Conservation (phyloP, 1,140 invertebrate species). For the Harlomillsia oculata region DNA sequence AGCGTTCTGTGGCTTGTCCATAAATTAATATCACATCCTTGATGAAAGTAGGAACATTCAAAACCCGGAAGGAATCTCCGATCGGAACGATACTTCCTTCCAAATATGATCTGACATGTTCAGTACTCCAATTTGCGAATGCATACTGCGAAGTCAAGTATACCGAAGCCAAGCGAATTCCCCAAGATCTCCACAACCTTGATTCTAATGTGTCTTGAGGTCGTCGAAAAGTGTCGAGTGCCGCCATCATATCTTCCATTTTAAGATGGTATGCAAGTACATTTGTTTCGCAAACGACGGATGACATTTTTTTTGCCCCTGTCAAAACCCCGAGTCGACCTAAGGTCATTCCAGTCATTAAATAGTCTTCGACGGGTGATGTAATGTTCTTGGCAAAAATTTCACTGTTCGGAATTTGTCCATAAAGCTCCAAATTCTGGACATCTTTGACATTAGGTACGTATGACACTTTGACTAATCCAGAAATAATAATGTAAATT, state of each 20-base stretch:
- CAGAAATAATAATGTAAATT: slow-evolving; percentile 41
- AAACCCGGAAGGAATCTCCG: background rate
- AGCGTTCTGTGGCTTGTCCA: slow-evolving; percentile 3
- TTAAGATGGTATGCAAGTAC: slow-evolving; percentile 38
- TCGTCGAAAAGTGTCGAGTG: slow-evolving; percentile 15
- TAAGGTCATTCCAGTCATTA: slow-evolving; percentile 42
- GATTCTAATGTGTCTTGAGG: slow-evolving; percentile 22
- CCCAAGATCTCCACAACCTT: slow-evolving; percentile 37
- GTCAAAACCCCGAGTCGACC: slow-evolving; percentile 43
- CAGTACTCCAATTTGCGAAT: slow-evolving; percentile 6
- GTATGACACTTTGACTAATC: slow-evolving; percentile 40
- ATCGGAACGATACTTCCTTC: slow-evolving; percentile 9
- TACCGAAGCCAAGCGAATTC: slow-evolving; percentile 28
- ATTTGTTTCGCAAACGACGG: slow-evolving; percentile 42
- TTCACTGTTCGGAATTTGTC: slow-evolving; percentile 30
- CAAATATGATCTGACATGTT: slow-evolving; percentile 12
- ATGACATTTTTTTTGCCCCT: slow-evolving; percentile 37
- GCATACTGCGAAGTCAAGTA: no score
- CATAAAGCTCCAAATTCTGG: slow-evolving; percentile 1
- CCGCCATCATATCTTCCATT: slow-evolving; percentile 16
- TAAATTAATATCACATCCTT: slow-evolving; percentile 13
- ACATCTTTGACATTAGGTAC: slow-evolving; percentile 10
- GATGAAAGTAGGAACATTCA: slow-evolving; percentile 5
- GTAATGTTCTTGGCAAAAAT: slow-evolving; percentile 25
- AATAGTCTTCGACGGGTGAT: slow-evolving; percentile 39